Evolutionary conservation across 2,113 vertebrate species (phyloP).

Genomic region (Dissostichus mawsoni): DNA sequence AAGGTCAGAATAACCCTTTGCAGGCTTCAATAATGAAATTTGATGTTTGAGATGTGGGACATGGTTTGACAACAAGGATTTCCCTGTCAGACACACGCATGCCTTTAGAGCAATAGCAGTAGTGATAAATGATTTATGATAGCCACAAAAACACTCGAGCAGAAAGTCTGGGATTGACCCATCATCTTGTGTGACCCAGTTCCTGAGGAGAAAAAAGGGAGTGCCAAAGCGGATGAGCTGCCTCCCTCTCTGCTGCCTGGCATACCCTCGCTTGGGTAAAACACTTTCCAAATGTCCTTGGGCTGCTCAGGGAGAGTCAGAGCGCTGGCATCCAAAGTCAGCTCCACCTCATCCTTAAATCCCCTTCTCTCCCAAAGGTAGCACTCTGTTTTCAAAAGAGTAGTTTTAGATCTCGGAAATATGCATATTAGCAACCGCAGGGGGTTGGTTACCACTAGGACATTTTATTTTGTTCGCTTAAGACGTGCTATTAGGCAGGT

Average conservation of each 20-base stretch:
- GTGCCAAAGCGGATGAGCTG: constrained; percentile 57
- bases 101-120: constrained; percentile 47
- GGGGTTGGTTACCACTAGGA: neutral
- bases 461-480: neutral
- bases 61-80: constrained; percentile 73
- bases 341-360: constrained; percentile 21
- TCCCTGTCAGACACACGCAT: constrained; percentile 60
- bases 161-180: constrained; percentile 58
- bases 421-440: neutral
- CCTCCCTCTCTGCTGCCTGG: constrained; percentile 31
- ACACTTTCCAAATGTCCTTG: constrained; percentile 50
- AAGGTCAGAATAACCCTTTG: constrained; percentile 42
- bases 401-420: constrained; percentile 3
- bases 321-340: constrained; percentile 6
- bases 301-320: constrained; percentile 24
- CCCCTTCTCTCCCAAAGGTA: constrained; percentile 17
- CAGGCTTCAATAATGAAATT: constrained; percentile 63
- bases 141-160: constrained; percentile 54
- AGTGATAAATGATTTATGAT: constrained; percentile 68
- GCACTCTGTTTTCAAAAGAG: neutral
- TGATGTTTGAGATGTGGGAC: constrained; percentile 54
- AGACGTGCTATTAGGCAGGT: neutral
- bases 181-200: constrained; percentile 62
- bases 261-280: constrained; percentile 39
- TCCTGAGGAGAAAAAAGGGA: constrained; percentile 52